These are phyloP conservation scores for Gambusia holbrooki DNA, from an alignment of 2,113 vertebrate species.

Conservation along the genomic window DNA sequence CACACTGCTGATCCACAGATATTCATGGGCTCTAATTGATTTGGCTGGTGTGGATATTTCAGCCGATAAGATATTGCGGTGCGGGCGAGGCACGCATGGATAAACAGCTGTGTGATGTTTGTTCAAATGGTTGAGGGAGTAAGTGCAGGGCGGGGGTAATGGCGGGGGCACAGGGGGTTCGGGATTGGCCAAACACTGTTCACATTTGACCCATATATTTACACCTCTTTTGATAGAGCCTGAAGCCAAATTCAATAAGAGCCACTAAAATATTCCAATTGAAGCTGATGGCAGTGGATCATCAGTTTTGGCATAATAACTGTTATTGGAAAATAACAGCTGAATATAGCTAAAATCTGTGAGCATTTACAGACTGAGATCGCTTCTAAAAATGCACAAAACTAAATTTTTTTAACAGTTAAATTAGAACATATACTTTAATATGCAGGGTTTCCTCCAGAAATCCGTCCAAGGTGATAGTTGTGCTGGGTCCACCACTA, in stretches of 20 bases:
- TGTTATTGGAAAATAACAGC: too few relatives aligned
- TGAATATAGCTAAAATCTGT: too few relatives aligned
- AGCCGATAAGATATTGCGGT: slow-evolving; percentile 82
- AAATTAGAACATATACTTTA: too few relatives aligned
- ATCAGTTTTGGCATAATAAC: neutral
- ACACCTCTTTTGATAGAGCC: slow-evolving; percentile 62
- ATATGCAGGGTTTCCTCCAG: too few relatives aligned
- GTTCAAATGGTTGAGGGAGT: slow-evolving; percentile 60
- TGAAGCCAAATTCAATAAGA: slow-evolving; percentile 54
- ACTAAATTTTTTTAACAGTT: too few relatives aligned
- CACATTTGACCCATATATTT: slow-evolving; percentile 70
- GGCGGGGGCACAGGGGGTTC: too few relatives aligned
- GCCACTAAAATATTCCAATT: slow-evolving; percentile 41
- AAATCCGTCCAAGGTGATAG: too few relatives aligned
- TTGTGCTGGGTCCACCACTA: too few relatives aligned
- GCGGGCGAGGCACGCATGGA: slow-evolving; percentile 72
- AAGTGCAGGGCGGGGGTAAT: slow-evolving; percentile 9
- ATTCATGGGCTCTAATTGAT: slow-evolving; percentile 85
- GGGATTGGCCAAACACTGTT: slow-evolving; percentile 46
- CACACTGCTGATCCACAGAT: slow-evolving; percentile 72
- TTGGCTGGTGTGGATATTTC: slow-evolving; percentile 75
- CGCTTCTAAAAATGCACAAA: too few relatives aligned
- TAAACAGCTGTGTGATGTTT: slow-evolving; percentile 64
- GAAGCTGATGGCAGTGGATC: slow-evolving; percentile 27
- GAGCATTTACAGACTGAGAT: too few relatives aligned